phyloP scores from a whole-genome alignment of 2,888 invertebrate genomes.

The Diarsia dahlii region DNA sequence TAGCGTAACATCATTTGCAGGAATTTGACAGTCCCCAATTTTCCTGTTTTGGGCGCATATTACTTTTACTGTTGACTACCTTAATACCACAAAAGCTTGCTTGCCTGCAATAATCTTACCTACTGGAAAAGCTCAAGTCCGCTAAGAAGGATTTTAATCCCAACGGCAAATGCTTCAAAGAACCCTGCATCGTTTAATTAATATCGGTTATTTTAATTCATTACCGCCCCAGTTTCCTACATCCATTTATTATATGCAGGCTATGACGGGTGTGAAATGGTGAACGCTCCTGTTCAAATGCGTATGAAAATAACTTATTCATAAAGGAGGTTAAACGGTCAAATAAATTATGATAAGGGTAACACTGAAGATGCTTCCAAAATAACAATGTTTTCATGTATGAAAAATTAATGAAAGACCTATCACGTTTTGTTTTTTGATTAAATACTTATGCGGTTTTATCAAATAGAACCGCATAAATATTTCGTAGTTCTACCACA shows the following conservation, averaged over 20 bases:
- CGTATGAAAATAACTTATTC: conserved; percentile 47
- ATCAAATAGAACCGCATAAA: neutral
- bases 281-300: conserved; percentile 39
- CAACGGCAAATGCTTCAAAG: neutral
- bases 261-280: conserved; percentile 25
- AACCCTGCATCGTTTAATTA: neutral
- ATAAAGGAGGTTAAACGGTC: conserved; percentile 36
- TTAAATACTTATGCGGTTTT: neutral
- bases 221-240: conserved; percentile 14
- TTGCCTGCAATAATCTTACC: neutral
- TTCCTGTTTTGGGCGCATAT: neutral
- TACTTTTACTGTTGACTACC: neutral
- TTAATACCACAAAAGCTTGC: neutral
- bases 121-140: neutral
- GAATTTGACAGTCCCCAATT: neutral
- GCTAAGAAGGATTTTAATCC: neutral
- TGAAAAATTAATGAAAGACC: neutral
- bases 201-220: conserved; percentile 30
- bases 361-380: conserved; percentile 30
- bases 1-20: neutral
- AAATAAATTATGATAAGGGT: conserved; percentile 43
- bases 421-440: neutral
- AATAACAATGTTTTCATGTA: conserved; percentile 26
- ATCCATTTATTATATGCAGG: conserved; percentile 9
- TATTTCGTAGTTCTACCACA: neutral